Evolutionary conservation across 2,797 vertebrate genomes (phyloP).

Genomic region (Sebastes glaucus): DNA sequence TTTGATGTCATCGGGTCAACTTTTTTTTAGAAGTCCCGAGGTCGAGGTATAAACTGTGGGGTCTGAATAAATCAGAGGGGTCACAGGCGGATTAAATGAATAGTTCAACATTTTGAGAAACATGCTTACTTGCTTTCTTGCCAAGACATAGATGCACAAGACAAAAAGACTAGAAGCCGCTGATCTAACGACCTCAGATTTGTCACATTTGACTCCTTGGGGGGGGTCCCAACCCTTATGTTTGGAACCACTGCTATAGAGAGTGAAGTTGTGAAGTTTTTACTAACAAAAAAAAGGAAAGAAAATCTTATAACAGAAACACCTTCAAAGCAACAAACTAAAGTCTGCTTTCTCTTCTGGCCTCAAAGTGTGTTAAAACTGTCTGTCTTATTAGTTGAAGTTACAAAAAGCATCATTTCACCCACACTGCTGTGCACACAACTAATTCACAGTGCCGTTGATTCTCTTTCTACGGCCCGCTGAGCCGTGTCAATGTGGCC

Average conservation of each 20-base stretch:
- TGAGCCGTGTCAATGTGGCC: conserved; percentile 37
- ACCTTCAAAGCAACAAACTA: conserved; percentile 16
- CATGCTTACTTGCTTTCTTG: neutral
- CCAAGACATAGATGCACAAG: neutral
- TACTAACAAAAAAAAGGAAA: neutral
- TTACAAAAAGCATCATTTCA: conserved; percentile 5
- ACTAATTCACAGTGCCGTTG: conserved; percentile 35
- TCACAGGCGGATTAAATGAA: too few species aligned
- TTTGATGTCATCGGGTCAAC: too few species aligned
- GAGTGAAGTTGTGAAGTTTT: conserved; percentile 27
- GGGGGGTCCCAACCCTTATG: neutral
- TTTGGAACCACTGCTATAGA: too few species aligned
- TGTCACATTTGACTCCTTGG: neutral
- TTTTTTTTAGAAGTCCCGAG: too few species aligned
- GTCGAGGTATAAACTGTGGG: too few species aligned
- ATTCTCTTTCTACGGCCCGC: conserved; percentile 35
- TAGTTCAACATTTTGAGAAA: too few species aligned
- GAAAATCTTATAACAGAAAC: conserved; percentile 27
- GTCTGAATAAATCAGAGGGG: too few species aligned
- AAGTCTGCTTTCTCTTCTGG: neutral
- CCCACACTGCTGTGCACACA: neutral
- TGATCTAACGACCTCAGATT: neutral
- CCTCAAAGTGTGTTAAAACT: neutral
- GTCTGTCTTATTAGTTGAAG: conserved; percentile 18
- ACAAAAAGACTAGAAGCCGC: neutral